phyloP scores from a whole-genome alignment of 2,888 invertebrate genomes.

The Drosophila mimetica region DNA sequence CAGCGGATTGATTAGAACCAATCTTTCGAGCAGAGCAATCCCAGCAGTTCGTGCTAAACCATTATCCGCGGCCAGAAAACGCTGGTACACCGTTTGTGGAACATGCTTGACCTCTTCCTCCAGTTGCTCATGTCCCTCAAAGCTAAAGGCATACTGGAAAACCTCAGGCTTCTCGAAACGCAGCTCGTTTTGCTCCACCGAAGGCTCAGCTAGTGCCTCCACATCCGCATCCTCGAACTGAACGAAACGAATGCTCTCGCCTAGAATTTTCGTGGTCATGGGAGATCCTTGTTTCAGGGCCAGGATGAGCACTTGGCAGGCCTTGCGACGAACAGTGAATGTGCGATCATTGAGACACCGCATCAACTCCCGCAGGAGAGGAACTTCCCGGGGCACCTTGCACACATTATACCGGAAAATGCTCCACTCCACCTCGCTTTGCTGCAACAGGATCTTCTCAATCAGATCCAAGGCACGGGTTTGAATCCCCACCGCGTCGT shows the following conservation, averaged over 20 bases:
- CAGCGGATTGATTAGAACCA: slow-evolving; percentile 78
- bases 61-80: slow-evolving; percentile 70
- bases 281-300: slow-evolving; percentile 77
- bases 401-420: slow-evolving; percentile 83
- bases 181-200: slow-evolving; percentile 71
- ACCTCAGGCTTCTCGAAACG: slow-evolving; percentile 72
- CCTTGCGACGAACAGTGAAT: slow-evolving; percentile 81
- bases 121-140: slow-evolving; percentile 77
- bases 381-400: slow-evolving; percentile 81
- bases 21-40: slow-evolving; percentile 77
- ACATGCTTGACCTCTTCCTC: slow-evolving; percentile 70
- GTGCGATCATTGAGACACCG: slow-evolving; percentile 78
- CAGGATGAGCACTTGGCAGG: slow-evolving; percentile 78
- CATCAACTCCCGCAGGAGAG: slow-evolving; percentile 78
- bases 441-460: slow-evolving; percentile 76
- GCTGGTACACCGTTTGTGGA: slow-evolving; percentile 77
- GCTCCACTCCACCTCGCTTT: slow-evolving; percentile 83
- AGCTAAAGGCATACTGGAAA: slow-evolving; percentile 74
- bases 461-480: slow-evolving; percentile 81
- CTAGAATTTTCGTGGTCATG: slow-evolving; percentile 77
- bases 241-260: slow-evolving; percentile 76
- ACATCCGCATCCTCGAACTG: slow-evolving; percentile 69
- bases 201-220: slow-evolving; percentile 63
- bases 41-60: slow-evolving; percentile 80
- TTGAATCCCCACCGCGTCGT: slow-evolving; percentile 79